These are phyloP conservation scores for Drosophila macrospina DNA, from an alignment of 2,888 invertebrate species.

Conservation along the genomic window DNA sequence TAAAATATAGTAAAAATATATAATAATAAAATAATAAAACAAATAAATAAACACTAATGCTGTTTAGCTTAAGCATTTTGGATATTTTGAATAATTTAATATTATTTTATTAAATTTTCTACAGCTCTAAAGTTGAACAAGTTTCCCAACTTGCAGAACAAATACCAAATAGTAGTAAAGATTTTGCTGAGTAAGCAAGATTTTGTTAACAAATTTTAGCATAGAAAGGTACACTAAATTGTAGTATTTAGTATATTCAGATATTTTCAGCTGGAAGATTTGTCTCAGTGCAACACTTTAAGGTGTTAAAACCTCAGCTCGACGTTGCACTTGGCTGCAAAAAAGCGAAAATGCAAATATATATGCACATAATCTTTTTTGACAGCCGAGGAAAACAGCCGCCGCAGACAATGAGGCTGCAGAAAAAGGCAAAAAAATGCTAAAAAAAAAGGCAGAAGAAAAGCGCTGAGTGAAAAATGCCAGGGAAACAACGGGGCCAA, in stretches of 20 bases:
- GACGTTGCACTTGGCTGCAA: constrained; percentile 18
- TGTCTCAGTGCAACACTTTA: constrained; percentile 6
- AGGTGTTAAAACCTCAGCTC: constrained; percentile 27
- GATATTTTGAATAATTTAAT: too few species aligned
- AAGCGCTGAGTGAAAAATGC: constrained; percentile 30
- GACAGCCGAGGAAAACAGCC: constrained; percentile 36
- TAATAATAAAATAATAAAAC: too few species aligned
- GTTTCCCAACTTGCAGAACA: too few species aligned
- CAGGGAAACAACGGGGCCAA: constrained; percentile 37
- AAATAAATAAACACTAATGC: too few species aligned
- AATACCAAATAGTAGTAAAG: too few species aligned
- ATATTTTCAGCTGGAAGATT: constrained; percentile 13
- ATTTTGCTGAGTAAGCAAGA: too few species aligned
- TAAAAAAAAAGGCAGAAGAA: constrained; percentile 2
- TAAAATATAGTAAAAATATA: too few species aligned
- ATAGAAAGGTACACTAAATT: background rate
- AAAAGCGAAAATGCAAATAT: constrained; percentile 34
- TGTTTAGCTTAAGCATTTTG: too few species aligned
- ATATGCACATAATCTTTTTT: constrained; percentile 22
- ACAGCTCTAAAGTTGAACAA: too few species aligned
- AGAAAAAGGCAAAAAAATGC: too few species aligned
- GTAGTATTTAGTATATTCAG: rapidly evolving
- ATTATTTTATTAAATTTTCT: too few species aligned
- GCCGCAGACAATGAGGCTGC: constrained; percentile 63
- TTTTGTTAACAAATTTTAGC: too few species aligned